A percentile compares a stretch with the other conserved stretches of the same genome.
These are phyloP conservation scores for Sphaerophoria taeniata DNA, from an alignment of 2,888 invertebrate species.

Conservation along the genomic window DNA sequence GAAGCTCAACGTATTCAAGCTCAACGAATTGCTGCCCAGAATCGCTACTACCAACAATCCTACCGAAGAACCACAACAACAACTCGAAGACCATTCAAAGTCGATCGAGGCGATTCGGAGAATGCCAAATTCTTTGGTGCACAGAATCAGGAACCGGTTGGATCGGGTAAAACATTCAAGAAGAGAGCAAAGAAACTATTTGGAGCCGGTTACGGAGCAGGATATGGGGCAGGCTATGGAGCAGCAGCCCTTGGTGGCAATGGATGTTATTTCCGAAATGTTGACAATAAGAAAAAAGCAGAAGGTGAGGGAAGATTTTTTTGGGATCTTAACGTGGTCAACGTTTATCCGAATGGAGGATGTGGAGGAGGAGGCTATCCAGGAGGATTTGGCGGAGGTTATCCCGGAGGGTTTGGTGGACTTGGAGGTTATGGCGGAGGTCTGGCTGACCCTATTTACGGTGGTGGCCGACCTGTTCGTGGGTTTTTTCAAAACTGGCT, in stretches of 20 bases:
- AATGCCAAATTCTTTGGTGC: conserved; percentile 81
- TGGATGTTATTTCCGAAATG: conserved; percentile 57
- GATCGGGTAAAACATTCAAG: conserved; percentile 33
- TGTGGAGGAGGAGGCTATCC: conserved; percentile 53
- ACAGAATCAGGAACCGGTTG: conserved; percentile 78
- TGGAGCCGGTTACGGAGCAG: conserved; percentile 31
- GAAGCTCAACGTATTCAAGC: conserved; percentile 47
- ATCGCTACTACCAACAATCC: conserved; percentile 43
- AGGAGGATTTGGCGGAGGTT: conserved; percentile 54
- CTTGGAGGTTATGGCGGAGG: conserved; percentile 44
- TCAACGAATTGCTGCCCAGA: conserved; percentile 20
- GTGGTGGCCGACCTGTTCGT: conserved; percentile 46
- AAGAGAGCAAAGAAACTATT: conserved; percentile 54
- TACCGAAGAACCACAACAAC: conserved; percentile 13
- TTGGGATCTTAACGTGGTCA: conserved; percentile 81
- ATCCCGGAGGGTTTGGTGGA: conserved; percentile 32
- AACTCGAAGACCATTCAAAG: conserved; percentile 3
- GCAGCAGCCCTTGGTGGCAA: background rate
- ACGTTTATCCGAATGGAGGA: conserved; percentile 76
- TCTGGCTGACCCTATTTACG: conserved; percentile 51
- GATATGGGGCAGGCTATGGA: conserved; percentile 31
- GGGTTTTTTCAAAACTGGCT: conserved; percentile 78
- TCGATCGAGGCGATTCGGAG: conserved; percentile 77
- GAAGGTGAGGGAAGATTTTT: conserved; percentile 81
- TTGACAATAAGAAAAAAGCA: conserved; percentile 69